These are phyloP conservation scores for Oryzias melastigma DNA, from an alignment of 2,113 vertebrate species.

Conservation along the genomic window DNA sequence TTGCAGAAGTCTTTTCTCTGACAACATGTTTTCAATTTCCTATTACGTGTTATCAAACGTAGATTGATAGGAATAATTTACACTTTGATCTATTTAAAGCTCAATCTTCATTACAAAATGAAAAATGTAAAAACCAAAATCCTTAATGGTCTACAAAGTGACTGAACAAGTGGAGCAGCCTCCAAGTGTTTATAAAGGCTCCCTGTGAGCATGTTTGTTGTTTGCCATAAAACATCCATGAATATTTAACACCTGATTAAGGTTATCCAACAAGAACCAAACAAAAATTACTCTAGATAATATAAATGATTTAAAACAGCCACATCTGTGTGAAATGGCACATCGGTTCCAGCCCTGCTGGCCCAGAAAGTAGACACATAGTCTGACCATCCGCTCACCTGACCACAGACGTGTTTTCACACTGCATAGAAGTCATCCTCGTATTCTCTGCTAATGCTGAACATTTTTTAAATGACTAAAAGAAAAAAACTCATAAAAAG, in stretches of 20 bases:
- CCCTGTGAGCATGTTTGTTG: no score
- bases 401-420: neutral
- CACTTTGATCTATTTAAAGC: neutral
- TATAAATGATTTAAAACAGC: conserved; percentile 5
- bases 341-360: no score
- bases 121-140: neutral
- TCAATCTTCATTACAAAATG: neutral
- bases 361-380: neutral
- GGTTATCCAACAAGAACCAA: conserved; percentile 3
- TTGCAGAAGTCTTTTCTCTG: neutral
- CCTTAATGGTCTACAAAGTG: no score
- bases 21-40: conserved; percentile 1
- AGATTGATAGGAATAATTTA: neutral
- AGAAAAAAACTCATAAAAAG: neutral
- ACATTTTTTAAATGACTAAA: neutral
- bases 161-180: no score
- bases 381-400: neutral
- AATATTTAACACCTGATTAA: neutral
- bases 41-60: neutral
- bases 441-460: neutral
- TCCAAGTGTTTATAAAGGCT: no score
- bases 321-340: neutral
- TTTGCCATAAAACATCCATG: neutral
- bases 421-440: no score
- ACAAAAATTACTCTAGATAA: neutral